These are phyloP conservation scores for Aphidius gifuensis DNA, from an alignment of 1,140 invertebrate species.

Conservation along the genomic window DNA sequence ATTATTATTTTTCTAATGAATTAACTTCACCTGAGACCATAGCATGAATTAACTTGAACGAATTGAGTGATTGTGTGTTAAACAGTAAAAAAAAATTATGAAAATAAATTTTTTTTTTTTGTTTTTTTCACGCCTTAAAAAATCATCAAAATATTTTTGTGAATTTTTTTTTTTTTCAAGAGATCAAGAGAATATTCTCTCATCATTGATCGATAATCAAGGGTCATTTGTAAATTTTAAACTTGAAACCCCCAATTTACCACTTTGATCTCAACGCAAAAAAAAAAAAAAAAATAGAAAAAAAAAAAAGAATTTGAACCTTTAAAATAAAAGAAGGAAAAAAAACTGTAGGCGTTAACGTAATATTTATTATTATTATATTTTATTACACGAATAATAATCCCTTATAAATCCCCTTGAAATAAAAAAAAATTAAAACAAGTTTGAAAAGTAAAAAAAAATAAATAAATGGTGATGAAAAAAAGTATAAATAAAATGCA, in stretches of 20 bases:
- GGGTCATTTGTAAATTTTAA: slow-evolving; percentile 19
- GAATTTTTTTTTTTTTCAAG: slow-evolving; percentile 2
- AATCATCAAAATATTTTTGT: not conserved
- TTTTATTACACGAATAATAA: not conserved
- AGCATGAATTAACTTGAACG: no score
- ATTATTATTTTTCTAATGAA: not conserved
- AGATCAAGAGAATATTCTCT: slow-evolving; percentile 9
- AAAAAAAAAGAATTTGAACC: slow-evolving; percentile 15
- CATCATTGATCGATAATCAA: slow-evolving; percentile 15
- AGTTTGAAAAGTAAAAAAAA: no score
- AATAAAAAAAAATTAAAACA: not conserved
- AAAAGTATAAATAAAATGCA: no score
- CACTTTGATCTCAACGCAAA: slow-evolving; percentile 14
- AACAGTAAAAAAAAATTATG: slow-evolving; percentile 2
- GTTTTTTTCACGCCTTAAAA: slow-evolving; percentile 8
- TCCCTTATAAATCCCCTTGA: not conserved
- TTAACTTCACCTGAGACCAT: not conserved
- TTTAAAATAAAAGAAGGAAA: not conserved
- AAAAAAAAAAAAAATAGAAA: slow-evolving; percentile 15
- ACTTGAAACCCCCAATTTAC: slow-evolving; percentile 21
- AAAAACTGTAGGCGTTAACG: slow-evolving; percentile 8
- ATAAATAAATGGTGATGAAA: no score
- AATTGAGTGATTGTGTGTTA: not conserved
- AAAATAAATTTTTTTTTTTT: not conserved
- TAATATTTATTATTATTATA: slow-evolving; percentile 9